Conservation (phyloP, 1,140 invertebrate species). For the Cydia pomonella region DNA sequence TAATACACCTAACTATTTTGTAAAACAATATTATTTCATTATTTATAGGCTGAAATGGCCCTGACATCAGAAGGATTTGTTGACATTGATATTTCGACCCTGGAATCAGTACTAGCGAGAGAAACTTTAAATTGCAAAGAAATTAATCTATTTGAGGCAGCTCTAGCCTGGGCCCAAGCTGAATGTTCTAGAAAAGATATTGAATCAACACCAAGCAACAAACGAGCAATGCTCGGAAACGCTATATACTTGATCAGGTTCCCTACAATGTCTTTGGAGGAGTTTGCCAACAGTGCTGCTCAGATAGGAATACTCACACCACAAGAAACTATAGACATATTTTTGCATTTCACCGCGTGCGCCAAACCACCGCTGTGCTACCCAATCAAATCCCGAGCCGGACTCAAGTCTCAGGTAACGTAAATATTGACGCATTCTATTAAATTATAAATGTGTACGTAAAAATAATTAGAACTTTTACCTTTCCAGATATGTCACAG, state of each 20-base stretch:
- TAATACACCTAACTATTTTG: constrained; percentile 57
- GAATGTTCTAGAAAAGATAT: constrained; percentile 91
- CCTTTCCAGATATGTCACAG: constrained; percentile 91
- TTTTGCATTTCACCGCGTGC: constrained; percentile 92
- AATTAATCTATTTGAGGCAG: constrained; percentile 93
- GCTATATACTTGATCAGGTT: constrained; percentile 93
- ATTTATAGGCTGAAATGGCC: constrained; percentile 93
- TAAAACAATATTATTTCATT: constrained; percentile 50
- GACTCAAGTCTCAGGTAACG: constrained; percentile 92
- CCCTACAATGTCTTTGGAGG: constrained; percentile 94
- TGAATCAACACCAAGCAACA: constrained; percentile 87
- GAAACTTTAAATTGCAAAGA: constrained; percentile 96
- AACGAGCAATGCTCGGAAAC: constrained; percentile 87
- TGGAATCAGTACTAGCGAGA: constrained; percentile 92
- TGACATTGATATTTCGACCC: constrained; percentile 94
- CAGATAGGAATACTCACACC: constrained; percentile 93
- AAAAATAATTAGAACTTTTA: constrained; percentile 40
- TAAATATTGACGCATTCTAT: constrained; percentile 24
- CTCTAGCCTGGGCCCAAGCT: constrained; percentile 93
- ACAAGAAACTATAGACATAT: constrained; percentile 95
- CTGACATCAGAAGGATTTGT: constrained; percentile 95
- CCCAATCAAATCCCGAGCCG: constrained; percentile 89
- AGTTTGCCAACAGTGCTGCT: constrained; percentile 95
- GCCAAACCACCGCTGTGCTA: constrained; percentile 91
- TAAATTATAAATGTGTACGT: constrained; percentile 26